Evolutionary conservation across 1,140 invertebrate species (phyloP), one percentile per base, ranked within the genome.

Genomic region (Trichomalopsis sarcophagae): DNA sequence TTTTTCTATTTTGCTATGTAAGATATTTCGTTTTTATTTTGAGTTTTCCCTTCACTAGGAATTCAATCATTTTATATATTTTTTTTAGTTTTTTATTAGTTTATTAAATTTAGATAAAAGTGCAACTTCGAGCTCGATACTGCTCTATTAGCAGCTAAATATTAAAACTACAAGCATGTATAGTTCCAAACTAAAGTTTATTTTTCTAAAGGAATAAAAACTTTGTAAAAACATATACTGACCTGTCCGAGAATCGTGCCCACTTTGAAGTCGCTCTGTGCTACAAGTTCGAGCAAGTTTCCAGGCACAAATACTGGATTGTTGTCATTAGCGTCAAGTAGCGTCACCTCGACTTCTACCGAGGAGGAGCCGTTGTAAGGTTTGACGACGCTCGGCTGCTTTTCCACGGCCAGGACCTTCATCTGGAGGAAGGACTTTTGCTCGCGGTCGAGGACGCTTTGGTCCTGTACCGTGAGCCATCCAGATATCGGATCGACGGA

Each of bases 301-400:
- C 95, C 96, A 1, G 97, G 96, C 17, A 97, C 94, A 89, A 98
- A 98, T 11, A 95, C 95, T 0, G 97, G 97, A 89, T 97, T 97
- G 89, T 98, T 98, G 85, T 98, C 97, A 91, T 98, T 98, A 11
- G 96, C 96, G 90, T 98, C 97, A 1, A 98, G 92, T 27, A 98
- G 90, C 0, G 96, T 97, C 0, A 97, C 96, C 92, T 97, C 96
- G 1, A 97, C 96, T n/a, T 94, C 94, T 0, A 97, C 96, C 44
- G 94, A 95, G 2, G 96, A 95, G 88, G 95, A 89, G 88, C 92
- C 91, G 0, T 66, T 23, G 4, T 10, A 2, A 13, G 74, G 40
- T 21, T 44, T 91, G 5, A 95, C 93, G 0, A 96, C 94, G 87
- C 94, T 96, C 0, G 94, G 95, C 44, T 93, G 93, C 88, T 96